These are phyloP conservation scores for Lomographa bimaculata DNA, from an alignment of 2,888 invertebrate species.

Conservation along the genomic window DNA sequence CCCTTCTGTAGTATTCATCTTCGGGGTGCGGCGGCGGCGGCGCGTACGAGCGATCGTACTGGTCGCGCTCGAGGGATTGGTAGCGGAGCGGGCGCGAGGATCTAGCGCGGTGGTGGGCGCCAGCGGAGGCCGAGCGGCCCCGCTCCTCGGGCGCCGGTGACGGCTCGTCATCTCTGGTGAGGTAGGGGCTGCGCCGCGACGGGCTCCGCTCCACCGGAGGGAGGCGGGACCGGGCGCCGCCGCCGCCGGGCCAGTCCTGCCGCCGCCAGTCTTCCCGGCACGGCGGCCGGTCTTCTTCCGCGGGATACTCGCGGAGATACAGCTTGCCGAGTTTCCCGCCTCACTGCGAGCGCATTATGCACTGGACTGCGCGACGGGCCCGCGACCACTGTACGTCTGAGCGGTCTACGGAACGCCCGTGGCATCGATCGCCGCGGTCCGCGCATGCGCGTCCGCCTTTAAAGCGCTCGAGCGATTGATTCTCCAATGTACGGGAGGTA, in stretches of 20 bases:
- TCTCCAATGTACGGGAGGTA: slow-evolving; percentile 29
- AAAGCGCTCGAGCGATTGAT: slow-evolving; percentile 61
- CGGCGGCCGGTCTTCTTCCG: slow-evolving; percentile 81
- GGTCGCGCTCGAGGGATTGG: slow-evolving; percentile 90
- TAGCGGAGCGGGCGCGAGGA: slow-evolving; percentile 90
- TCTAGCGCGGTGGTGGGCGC: slow-evolving; percentile 90
- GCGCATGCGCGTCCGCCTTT: slow-evolving; percentile 55
- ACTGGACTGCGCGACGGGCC: slow-evolving; percentile 72
- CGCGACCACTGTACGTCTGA: slow-evolving; percentile 80
- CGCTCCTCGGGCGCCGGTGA: slow-evolving; percentile 92
- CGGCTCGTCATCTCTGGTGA: slow-evolving; percentile 91
- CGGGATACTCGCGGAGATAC: slow-evolving; percentile 83
- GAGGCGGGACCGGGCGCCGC: slow-evolving; percentile 85
- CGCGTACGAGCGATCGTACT: slow-evolving; percentile 92
- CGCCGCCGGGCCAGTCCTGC: slow-evolving; percentile 69
- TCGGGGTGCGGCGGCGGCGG: slow-evolving; percentile 88
- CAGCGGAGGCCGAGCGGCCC: slow-evolving; percentile 88
- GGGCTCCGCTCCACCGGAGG: slow-evolving; percentile 96
- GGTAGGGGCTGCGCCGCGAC: slow-evolving; percentile 91
- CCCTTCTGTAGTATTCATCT: slow-evolving; percentile 83
- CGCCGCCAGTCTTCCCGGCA: slow-evolving; percentile 81
- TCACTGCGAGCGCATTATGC: slow-evolving; percentile 74
- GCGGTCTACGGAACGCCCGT: slow-evolving; percentile 49
- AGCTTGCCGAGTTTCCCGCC: slow-evolving; percentile 79
- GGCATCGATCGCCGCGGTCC: slow-evolving; percentile 60